Conservation (phyloP, 2,888 invertebrate genomes). For the Oscheius myriophilus region DNA sequence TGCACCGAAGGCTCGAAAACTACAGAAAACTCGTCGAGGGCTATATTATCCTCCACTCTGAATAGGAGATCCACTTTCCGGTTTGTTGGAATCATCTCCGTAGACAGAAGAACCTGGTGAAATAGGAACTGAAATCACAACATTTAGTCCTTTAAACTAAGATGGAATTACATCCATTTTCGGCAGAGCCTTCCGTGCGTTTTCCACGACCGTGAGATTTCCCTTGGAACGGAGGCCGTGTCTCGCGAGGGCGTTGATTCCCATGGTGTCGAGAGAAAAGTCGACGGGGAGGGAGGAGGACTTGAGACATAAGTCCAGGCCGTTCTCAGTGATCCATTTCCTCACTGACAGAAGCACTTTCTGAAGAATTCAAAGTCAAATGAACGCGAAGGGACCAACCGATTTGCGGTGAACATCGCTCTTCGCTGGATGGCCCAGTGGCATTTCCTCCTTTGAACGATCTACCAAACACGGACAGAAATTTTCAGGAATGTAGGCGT, state of each 20-base stretch:
- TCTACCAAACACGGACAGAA: slow-evolving; percentile 52
- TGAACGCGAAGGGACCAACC: not conserved
- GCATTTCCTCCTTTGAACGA: not conserved
- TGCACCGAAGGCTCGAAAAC: slow-evolving; percentile 8
- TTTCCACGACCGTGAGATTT: slow-evolving; percentile 28
- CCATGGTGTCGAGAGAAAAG: slow-evolving; percentile 31
- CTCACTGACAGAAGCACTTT: slow-evolving; percentile 33
- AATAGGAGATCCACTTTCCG: not conserved
- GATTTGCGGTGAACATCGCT: not conserved
- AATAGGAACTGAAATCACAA: slow-evolving; percentile 12
- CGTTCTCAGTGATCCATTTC: slow-evolving; percentile 38
- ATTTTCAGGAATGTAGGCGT: slow-evolving; percentile 54
- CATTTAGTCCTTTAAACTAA: not conserved
- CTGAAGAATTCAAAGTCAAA: slow-evolving; percentile 17
- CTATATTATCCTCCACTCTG: slow-evolving; percentile 10
- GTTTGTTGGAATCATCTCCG: not conserved
- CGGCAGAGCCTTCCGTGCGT: slow-evolving; percentile 8
- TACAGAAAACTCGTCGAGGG: not conserved
- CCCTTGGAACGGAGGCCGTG: slow-evolving; percentile 37
- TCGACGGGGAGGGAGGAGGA: slow-evolving; percentile 25
- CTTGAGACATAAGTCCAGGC: slow-evolving; percentile 36
- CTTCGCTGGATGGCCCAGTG: not conserved
- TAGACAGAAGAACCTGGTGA: slow-evolving; percentile 8
- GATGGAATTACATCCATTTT: slow-evolving; percentile 15
- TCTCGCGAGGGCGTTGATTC: slow-evolving; percentile 36